Conservation (phyloP, 2,888 invertebrate species). For the Coleophora deauratella region DNA sequence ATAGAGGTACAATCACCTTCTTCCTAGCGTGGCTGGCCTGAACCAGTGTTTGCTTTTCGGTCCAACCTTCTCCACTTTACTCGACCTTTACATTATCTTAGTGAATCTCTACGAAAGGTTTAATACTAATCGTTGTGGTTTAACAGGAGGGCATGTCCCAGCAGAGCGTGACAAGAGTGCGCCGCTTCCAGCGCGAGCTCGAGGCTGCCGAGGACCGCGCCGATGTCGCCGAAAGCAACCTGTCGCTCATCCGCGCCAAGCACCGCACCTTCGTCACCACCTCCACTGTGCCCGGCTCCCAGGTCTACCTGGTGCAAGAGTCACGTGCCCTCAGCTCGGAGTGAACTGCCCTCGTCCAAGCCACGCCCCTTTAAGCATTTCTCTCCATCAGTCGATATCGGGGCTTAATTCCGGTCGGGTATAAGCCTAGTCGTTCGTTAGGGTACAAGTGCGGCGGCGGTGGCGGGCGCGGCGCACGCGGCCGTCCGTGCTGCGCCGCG, state of each 20-base stretch:
- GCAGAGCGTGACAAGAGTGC: constrained; percentile 95
- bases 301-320: constrained; percentile 93
- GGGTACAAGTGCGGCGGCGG: constrained; percentile 42
- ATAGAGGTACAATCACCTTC: too few relatives aligned
- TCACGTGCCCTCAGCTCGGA: constrained; percentile 78
- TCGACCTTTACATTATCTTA: too few relatives aligned
- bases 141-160: constrained; percentile 90
- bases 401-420: constrained; percentile 71
- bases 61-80: too few relatives aligned
- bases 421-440: constrained; percentile 69
- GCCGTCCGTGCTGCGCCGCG: constrained; percentile 30
- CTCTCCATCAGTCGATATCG: constrained; percentile 46
- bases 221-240: constrained; percentile 94
- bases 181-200: constrained; percentile 98
- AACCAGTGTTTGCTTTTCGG: too few relatives aligned
- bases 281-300: constrained; percentile 92
- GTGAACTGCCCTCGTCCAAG: constrained; percentile 35
- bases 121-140: constrained; percentile 12
- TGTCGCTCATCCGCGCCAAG: constrained; percentile 96
- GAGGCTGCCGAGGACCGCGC: constrained; percentile 98
- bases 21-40: too few relatives aligned
- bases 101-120: too few relatives aligned
- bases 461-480: constrained; percentile 35
- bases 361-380: constrained; percentile 59
- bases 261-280: constrained; percentile 98